Conservation (phyloP, 2,113 vertebrate species). For the Brachionichthys hirsutus region DNA sequence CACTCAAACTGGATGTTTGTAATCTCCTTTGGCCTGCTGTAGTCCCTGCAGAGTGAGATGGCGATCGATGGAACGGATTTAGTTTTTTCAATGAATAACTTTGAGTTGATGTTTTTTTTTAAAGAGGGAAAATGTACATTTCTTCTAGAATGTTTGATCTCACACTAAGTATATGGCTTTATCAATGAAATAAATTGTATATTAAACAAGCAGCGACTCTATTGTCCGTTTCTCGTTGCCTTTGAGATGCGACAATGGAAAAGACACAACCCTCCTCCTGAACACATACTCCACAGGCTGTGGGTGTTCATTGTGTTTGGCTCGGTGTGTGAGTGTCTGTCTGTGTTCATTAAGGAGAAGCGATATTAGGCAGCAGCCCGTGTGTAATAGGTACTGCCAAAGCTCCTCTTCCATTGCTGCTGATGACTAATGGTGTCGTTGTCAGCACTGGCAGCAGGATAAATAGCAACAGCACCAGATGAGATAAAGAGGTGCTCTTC, state of each 20-base stretch:
- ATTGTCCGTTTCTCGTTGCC: constrained; percentile 1
- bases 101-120: constrained; percentile 65
- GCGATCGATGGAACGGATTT: background rate
- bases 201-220: constrained; percentile 47
- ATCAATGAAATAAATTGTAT: constrained; percentile 79
- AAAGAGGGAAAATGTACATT: constrained; percentile 52
- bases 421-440: constrained; percentile 75
- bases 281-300: background rate
- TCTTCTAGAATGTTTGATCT: constrained; percentile 68
- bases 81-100: constrained; percentile 32
- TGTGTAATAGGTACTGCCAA: constrained; percentile 60
- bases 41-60: constrained; percentile 3
- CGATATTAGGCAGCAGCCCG: constrained; percentile 44
- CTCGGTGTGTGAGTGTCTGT: constrained; percentile 15
- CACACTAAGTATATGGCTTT: constrained; percentile 76
- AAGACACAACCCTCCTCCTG: background rate
- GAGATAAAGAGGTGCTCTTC: constrained; percentile 68
- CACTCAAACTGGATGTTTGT: constrained; percentile 22
- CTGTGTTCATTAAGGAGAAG: constrained; percentile 51
- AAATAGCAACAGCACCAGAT: constrained; percentile 70
- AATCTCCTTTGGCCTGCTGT: constrained; percentile 6
- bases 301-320: background rate
- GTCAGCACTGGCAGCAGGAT: constrained; percentile 75
- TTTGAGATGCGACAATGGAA: background rate
- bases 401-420: constrained; percentile 26